Base-by-base conservation (phyloP, 2,113 vertebrate species). In the Caracal caracal region DNA sequence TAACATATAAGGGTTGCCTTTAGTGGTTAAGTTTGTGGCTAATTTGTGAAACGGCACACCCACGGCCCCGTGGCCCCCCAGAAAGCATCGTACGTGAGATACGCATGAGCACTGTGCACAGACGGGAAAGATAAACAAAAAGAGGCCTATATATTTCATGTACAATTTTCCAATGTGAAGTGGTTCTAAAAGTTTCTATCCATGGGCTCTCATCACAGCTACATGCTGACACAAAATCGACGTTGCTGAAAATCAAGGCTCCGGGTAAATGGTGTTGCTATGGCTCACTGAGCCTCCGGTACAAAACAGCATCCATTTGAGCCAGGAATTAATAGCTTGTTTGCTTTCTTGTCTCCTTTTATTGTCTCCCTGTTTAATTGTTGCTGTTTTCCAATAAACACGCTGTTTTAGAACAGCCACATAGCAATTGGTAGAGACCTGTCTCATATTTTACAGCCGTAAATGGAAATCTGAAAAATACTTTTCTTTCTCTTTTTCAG, bases 41-140 rank as follows among this genome's bases (percentile, higher is more conserved):
- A 1, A 24, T 19, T 11, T 43, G 10, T 51, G 10, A 10, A 35
- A 22, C 6, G 65, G 10, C 10, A 6, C 22, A 8, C 28, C 15
- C 28, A 59, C 22, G 4, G 28, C 51, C 51, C 56, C 2, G 33
- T 0, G 11, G 51, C 7, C 22, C 17, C 6, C 11, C 61, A 3
- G 10, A 16, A 56, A 49, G 9, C 66, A 33, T 2, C 7, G 0
- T 37, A 24, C 12, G 4, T 76, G 20, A 7, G 53, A 63, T 30
- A 6, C 1, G 3, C 12, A 8, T 2, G 9, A 19, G 0, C 6
- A 65, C 33, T 4, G 3, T 19, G 10, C 5, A 3, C 7, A 13
- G 9, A 11, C 2, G 1, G 53, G 12, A 4, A 28, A 63, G 63
- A 30, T 15, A 59, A 35, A 33, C 30, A n/a, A 49, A 76, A 2